Conservation (phyloP, 2,797 vertebrate species). For the Pogoniulus pusillus region DNA sequence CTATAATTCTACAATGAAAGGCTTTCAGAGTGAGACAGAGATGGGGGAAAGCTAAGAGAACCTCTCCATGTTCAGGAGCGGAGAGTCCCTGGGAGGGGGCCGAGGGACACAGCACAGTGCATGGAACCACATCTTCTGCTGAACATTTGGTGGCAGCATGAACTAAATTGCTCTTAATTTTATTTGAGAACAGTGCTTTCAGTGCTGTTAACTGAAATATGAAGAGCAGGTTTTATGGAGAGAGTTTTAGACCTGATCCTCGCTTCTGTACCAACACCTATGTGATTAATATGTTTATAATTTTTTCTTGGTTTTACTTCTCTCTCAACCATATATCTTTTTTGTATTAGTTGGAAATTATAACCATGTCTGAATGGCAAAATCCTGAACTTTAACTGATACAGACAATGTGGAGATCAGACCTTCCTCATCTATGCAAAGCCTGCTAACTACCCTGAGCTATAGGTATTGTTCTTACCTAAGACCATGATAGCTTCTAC, state of each 20-base stretch:
- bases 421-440: not conserved
- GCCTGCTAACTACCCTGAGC: not conserved
- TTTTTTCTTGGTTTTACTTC: not conserved
- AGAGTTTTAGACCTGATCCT: not conserved
- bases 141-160: constrained; percentile 8
- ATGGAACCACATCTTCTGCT: not conserved
- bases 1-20: not conserved
- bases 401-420: not conserved
- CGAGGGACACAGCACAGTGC: not conserved
- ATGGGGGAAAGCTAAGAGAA: not conserved
- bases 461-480: not conserved
- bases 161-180: constrained; percentile 11
- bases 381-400: not conserved
- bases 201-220: not conserved
- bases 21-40: not conserved
- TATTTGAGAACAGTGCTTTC: not conserved
- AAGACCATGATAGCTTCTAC: not conserved
- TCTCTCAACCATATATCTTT: not conserved
- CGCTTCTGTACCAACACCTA: not conserved
- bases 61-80: rapidly evolving
- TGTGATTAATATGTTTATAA: not conserved
- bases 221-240: not conserved
- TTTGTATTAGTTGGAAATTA: not conserved
- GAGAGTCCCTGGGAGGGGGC: not conserved
- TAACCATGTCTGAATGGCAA: not conserved